Base-by-base conservation (phyloP, 2,797 vertebrate genomes). In the Trachurus trachurus region DNA sequence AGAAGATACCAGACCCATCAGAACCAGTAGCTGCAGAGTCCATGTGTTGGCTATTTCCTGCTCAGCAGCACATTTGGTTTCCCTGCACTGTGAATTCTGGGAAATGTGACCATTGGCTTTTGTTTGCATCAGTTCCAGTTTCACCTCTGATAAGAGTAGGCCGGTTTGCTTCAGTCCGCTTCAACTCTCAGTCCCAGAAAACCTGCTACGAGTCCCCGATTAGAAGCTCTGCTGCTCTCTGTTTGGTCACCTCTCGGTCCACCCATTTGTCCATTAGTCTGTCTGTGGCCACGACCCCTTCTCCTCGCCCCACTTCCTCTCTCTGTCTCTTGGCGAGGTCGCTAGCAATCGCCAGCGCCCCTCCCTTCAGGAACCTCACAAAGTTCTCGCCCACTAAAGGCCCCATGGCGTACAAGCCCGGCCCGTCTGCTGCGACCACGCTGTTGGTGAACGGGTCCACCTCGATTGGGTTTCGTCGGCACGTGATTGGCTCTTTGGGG, bases 341-440 rank as follows among this genome's bases (percentile, higher is more conserved):
- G 2, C 94, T 93, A 0, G 90, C 94, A 6, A 95, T 95, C 1
- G 94, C 95, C 39, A 96, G 89, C 0, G 95, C 96, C 0, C 96
- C 96, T 0, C 96, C 96, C 65, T 96, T 96, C 31, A 96, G 88
- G 84, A 96, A 96, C n/a, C 96, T 84, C 42, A 96, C 96, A 75
- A 96, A 96, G 92, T 96, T 96, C 87, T 96, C 96, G 0, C 96
- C 96, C 0, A 96, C 95, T 8, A 96, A 64, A 0, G 96, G 96
- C 1, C 96, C 96, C 93, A 96, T 95, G 72, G 95, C 95, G 53
- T 96, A 96, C 78, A 96, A 52, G 39, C 94, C 95, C 0, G 91
- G 90, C 22, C 90, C 93, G 0, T 85, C 89, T 1, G 94, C 94
- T 1, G 75, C 84, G 0, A 86, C 40, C 40, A 92, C 90, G 80